A percentile compares a stretch with the other conserved stretches of the same genome.
Conservation (phyloP, 2,113 vertebrate species). For the Zosterops lateralis region DNA sequence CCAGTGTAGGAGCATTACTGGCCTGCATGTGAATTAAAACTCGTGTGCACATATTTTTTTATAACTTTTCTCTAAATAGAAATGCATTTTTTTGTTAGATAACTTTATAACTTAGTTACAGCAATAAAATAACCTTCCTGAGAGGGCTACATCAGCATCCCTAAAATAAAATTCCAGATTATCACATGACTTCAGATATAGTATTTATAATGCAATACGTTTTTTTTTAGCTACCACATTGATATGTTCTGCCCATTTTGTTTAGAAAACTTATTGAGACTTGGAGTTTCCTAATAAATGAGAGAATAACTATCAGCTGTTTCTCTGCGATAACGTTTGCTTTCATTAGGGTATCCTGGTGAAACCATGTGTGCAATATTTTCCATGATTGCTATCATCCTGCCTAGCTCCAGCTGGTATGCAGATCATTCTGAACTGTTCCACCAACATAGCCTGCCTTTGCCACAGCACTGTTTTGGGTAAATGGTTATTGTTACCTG, state of each 20-base stretch:
- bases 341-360: slow-evolving; percentile 37
- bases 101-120: slow-evolving; percentile 22
- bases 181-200: slow-evolving; percentile 2
- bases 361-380: slow-evolving; percentile 57
- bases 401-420: slow-evolving; percentile 44
- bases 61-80: slow-evolving; percentile 1
- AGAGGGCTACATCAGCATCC: neutral
- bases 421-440: slow-evolving; percentile 32
- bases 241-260: slow-evolving; percentile 1
- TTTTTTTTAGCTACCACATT: slow-evolving; percentile 20
- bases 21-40: slow-evolving; percentile 11
- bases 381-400: slow-evolving; percentile 36
- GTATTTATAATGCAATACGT: neutral
- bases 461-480: neutral
- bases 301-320: slow-evolving; percentile 54
- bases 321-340: slow-evolving; percentile 28
- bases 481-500: neutral
- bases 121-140: slow-evolving; percentile 14
- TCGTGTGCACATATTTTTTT: neutral
- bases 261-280: slow-evolving; percentile 3
- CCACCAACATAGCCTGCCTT: neutral
- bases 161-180: slow-evolving; percentile 34
- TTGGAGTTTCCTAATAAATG: slow-evolving; percentile 32
- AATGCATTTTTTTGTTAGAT: slow-evolving; percentile 34
- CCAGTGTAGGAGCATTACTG: neutral